phyloP scores from a whole-genome alignment of 1,140 invertebrate species.

The Aradophagus sp. region DNA sequence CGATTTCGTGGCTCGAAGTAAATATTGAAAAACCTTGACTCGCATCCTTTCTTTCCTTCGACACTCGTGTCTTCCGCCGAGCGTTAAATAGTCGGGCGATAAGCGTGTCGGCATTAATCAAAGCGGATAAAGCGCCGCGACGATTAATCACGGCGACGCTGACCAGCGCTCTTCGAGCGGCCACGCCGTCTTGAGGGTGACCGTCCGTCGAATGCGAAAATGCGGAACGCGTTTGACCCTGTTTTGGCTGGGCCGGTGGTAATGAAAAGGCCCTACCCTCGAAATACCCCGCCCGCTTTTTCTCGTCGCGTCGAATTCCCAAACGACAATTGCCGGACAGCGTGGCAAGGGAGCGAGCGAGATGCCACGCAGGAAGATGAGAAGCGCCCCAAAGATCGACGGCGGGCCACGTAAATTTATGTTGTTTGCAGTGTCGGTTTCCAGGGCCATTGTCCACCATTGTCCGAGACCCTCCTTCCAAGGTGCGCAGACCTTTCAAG shows the following conservation, averaged over 20 bases:
- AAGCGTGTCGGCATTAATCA: too few species aligned
- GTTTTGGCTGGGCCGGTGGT: conserved; percentile 23
- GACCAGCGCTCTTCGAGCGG: too few species aligned
- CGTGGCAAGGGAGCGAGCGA: too few species aligned
- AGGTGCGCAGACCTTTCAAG: conserved; percentile 74
- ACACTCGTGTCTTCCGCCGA: too few species aligned
- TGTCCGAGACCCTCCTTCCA: conserved; percentile 71
- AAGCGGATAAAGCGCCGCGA: too few species aligned
- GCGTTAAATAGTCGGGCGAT: too few species aligned
- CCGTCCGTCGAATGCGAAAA: conserved; percentile 9
- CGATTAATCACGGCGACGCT: too few species aligned
- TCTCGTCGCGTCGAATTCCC: conserved; percentile 42
- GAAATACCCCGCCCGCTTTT: conserved; percentile 53
- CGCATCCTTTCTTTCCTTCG: too few species aligned
- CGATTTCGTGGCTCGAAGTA: too few species aligned
- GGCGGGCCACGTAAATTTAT: conserved; percentile 68
- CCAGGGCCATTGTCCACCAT: conserved; percentile 72
- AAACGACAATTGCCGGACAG: conserved; percentile 40
- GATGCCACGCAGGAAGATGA: conserved; percentile 30
- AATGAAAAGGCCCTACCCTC: conserved; percentile 35
- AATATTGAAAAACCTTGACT: too few species aligned
- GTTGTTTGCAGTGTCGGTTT: conserved; percentile 75
- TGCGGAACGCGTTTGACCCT: conserved; percentile 35
- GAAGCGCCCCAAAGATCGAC: conserved; percentile 39
- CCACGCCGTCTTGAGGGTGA: too few species aligned